Percentiles rank a stretch among this genome's conserved stretches.
Evolutionary conservation across 2,797 vertebrate species (phyloP).

Genomic region (Lagocephalus sceleratus): DNA sequence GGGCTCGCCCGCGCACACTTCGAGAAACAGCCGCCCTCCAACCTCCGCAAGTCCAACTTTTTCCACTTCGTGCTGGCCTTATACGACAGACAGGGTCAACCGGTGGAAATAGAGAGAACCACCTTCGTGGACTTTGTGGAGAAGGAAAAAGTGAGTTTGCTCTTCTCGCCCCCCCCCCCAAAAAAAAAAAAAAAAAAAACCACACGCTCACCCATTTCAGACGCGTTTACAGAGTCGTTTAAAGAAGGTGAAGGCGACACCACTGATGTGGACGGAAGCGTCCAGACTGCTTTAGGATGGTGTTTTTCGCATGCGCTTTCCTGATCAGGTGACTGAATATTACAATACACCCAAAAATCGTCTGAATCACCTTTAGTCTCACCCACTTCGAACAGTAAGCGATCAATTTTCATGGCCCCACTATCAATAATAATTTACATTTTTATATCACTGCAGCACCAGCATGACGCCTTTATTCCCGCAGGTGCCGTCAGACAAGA

Average conservation of each 20-base stretch:
- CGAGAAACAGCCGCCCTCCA: constrained; percentile 98
- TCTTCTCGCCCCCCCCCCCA: neutral
- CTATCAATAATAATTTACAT: neutral
- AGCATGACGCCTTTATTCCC: constrained; percentile 24
- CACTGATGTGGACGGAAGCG: constrained; percentile 23
- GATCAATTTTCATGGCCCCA: too few species aligned
- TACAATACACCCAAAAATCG: constrained; percentile 9
- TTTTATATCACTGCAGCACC: constrained; percentile 13
- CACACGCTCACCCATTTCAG: neutral
- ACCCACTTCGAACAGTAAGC: too few species aligned
- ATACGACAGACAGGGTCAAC: constrained; percentile 97
- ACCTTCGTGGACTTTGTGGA: constrained; percentile 96
- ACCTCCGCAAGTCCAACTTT: constrained; percentile 99
- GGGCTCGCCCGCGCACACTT: constrained; percentile 98
- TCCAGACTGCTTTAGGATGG: constrained; percentile 44
- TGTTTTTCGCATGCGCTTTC: constrained; percentile 35
- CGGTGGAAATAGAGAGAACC: constrained; percentile 97
- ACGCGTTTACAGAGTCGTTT: constrained; percentile 32
- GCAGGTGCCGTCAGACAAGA: constrained; percentile 26
- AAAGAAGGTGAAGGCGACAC: too few species aligned
- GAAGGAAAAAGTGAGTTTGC: constrained; percentile 92
- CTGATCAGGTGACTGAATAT: constrained; percentile 9
- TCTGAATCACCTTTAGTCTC: neutral
- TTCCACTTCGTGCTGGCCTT: constrained; percentile 99
- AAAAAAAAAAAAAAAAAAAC: neutral